Conservation (phyloP, 2,888 invertebrate genomes). For the Callyntrura sp. region DNA sequence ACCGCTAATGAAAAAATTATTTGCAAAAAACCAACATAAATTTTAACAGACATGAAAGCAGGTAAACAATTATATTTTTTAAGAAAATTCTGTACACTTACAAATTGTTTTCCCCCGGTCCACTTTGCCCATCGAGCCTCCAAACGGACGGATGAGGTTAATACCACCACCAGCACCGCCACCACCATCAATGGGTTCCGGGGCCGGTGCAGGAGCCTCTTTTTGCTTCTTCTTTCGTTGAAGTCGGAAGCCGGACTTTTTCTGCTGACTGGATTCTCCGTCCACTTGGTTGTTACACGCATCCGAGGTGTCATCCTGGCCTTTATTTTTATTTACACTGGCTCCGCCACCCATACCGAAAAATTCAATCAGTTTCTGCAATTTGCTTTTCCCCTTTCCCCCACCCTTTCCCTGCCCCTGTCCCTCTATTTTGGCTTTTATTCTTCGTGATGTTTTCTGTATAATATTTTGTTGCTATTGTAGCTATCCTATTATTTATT, state of each 20-base stretch:
- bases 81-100: slow-evolving; percentile 55
- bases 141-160: slow-evolving; percentile 72
- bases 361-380: slow-evolving; percentile 62
- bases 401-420: too few species aligned
- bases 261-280: slow-evolving; percentile 79
- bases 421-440: not conserved
- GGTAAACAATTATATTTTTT: not conserved
- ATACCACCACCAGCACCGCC: not conserved
- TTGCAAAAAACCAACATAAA: not conserved
- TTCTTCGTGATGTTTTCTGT: not conserved
- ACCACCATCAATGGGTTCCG: slow-evolving; percentile 35
- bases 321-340: slow-evolving; percentile 83
- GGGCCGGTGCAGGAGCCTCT: slow-evolving; percentile 75
- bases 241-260: slow-evolving; percentile 82
- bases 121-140: slow-evolving; percentile 82
- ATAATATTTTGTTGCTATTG: too few species aligned
- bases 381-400: too few species aligned
- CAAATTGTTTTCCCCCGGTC: slow-evolving; percentile 81
- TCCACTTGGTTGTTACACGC: slow-evolving; percentile 79
- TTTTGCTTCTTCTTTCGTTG: slow-evolving; percentile 82
- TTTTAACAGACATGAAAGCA: not conserved
- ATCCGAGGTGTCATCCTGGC: slow-evolving; percentile 81
- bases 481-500: not conserved
- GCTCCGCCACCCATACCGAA: slow-evolving; percentile 84
- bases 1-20: too few species aligned